A percentile compares a stretch with the other conserved stretches of the same genome.
Evolutionary conservation across 2,797 vertebrate species (phyloP).

Genomic region (Megaceryle alcyon): DNA sequence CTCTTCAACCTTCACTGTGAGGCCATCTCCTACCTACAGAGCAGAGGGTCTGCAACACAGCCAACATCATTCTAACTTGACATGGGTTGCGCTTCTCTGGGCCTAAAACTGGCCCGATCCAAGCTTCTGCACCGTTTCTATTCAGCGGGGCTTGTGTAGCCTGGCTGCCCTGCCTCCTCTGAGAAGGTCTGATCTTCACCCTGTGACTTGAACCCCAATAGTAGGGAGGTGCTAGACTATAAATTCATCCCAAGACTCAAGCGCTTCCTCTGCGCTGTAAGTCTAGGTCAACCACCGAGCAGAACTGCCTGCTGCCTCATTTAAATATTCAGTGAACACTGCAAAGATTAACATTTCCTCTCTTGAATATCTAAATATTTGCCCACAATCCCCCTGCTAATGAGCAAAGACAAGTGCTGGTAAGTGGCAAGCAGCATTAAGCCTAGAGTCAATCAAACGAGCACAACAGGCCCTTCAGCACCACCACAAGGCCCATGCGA

Average conservation of each 20-base stretch:
- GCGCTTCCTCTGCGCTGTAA: neutral
- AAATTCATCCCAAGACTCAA: neutral
- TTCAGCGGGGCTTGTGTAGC: neutral
- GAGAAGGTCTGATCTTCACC: neutral
- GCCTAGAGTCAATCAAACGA: conserved; percentile 92
- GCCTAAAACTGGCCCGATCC: neutral
- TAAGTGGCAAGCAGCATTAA: conserved; percentile 94
- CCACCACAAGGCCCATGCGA: conserved; percentile 86
- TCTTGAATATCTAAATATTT: conserved; percentile 76
- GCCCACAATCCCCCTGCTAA: conserved; percentile 86
- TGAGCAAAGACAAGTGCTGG: conserved; percentile 95
- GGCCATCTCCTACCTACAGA: neutral
- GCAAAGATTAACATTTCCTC: conserved; percentile 87
- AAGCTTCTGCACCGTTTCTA: neutral
- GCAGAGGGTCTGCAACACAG: neutral
- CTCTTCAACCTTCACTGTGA: neutral
- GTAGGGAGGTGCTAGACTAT: neutral
- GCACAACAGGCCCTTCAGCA: conserved; percentile 84
- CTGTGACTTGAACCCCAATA: neutral
- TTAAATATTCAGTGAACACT: conserved; percentile 71
- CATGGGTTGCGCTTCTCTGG: neutral
- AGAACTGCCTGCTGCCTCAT: conserved; percentile 52
- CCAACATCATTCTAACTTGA: neutral
- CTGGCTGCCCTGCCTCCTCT: neutral
- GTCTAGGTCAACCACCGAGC: conserved; percentile 47